phyloP scores from a whole-genome alignment of 2,888 invertebrate species.

The Lasioglossum marginatum region DNA sequence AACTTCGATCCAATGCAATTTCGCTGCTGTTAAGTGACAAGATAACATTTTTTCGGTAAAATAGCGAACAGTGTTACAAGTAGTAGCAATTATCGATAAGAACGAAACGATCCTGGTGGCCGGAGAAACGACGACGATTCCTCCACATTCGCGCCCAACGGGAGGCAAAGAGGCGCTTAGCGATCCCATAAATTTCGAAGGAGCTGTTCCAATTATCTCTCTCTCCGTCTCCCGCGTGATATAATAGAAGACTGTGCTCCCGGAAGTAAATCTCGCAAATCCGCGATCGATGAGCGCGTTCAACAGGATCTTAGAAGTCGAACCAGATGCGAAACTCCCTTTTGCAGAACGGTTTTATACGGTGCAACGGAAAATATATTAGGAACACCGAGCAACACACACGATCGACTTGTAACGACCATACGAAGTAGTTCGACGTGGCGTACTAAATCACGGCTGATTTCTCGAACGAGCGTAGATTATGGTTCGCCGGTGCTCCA shows the following conservation, averaged over 20 bases:
- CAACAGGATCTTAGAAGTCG: not conserved
- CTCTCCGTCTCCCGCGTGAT: not conserved
- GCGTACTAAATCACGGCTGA: conserved; percentile 39
- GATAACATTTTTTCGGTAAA: not conserved
- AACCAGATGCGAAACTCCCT: not conserved
- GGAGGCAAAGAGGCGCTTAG: not conserved
- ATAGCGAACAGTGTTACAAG: not conserved
- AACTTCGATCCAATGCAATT: not conserved
- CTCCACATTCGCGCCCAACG: not conserved
- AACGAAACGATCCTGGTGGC: not conserved
- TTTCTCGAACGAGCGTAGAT: conserved; percentile 50
- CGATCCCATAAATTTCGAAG: conserved; percentile 2
- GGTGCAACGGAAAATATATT: not conserved
- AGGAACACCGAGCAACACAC: not conserved
- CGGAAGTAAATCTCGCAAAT: not conserved
- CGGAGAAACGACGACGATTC: not conserved
- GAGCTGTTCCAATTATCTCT: not conserved
- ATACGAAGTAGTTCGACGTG: conserved; percentile 4
- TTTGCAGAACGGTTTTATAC: not conserved
- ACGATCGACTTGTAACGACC: not conserved
- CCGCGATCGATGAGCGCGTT: too few relatives aligned
- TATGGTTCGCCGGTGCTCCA: conserved; percentile 53
- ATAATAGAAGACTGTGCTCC: not conserved
- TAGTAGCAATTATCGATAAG: not conserved
- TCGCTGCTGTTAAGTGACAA: not conserved